A percentile compares a stretch with the other conserved stretches of the same genome.
Conservation (phyloP, 1,140 invertebrate species). For the Berghia stephanieae region DNA sequence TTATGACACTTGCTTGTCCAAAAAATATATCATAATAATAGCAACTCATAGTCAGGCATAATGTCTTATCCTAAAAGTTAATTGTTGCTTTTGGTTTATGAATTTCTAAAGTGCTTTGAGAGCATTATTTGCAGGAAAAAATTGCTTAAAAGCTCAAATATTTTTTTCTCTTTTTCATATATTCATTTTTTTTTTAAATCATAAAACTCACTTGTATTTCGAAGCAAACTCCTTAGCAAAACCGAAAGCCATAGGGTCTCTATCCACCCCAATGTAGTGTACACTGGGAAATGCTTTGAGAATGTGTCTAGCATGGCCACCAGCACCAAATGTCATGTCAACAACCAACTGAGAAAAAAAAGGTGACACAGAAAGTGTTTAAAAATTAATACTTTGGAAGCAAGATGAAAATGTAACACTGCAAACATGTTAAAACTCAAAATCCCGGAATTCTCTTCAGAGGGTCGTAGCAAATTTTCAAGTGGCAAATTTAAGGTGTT, state of each 20-base stretch:
- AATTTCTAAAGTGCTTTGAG: too few relatives aligned
- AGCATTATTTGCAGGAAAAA: background rate
- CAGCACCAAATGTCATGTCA: slow-evolving; percentile 86
- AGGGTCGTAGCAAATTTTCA: background rate
- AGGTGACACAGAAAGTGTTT: slow-evolving; percentile 13
- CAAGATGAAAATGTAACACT: background rate
- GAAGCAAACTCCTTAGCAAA: slow-evolving; percentile 69
- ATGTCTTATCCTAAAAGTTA: too few relatives aligned
- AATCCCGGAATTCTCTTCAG: background rate
- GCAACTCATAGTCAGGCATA: too few relatives aligned
- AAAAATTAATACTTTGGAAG: slow-evolving; percentile 20
- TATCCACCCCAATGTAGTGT: slow-evolving; percentile 83
- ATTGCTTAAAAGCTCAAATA: background rate
- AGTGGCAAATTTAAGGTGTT: background rate
- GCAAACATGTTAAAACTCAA: too few relatives aligned
- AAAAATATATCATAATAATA: too few relatives aligned
- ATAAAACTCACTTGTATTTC: slow-evolving; percentile 40
- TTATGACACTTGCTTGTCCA: too few relatives aligned
- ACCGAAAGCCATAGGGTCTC: slow-evolving; percentile 83
- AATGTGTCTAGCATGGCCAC: slow-evolving; percentile 82
- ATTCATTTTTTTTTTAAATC: too few relatives aligned
- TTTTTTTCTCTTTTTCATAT: background rate
- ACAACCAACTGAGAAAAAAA: slow-evolving; percentile 47
- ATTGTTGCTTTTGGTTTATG: too few relatives aligned
- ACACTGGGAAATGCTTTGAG: slow-evolving; percentile 70